phyloP scores from a whole-genome alignment of 2,113 vertebrate species.

The Abramis brama region DNA sequence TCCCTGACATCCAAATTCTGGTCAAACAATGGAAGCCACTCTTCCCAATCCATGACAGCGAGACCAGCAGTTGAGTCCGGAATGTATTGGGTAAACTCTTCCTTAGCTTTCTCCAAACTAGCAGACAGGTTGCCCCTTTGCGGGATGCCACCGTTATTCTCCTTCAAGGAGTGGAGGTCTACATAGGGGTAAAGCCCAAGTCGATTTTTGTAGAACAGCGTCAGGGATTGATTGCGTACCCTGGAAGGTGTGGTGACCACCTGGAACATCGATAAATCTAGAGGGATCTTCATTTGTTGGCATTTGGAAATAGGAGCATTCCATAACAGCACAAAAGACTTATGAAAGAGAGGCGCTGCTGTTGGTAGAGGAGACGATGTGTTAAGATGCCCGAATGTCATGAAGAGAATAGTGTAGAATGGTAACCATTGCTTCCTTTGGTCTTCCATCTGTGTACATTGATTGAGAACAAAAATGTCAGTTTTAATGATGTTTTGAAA shows the following conservation, averaged over 20 bases:
- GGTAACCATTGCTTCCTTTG: not conserved
- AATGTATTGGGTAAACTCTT: constrained; percentile 78
- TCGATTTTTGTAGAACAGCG: constrained; percentile 84
- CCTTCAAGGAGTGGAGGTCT: constrained; percentile 57
- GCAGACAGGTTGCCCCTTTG: constrained; percentile 72
- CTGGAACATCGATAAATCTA: constrained; percentile 80
- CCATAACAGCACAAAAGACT: constrained; percentile 83
- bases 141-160: constrained; percentile 81
- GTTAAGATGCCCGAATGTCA: constrained; percentile 35
- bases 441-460: not conserved
- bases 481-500: not conserved
- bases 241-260: constrained; percentile 75
- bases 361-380: constrained; percentile 59
- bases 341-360: constrained; percentile 72
- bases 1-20: constrained; percentile 84
- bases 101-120: constrained; percentile 77
- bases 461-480: not conserved
- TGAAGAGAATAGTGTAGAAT: constrained; percentile 39
- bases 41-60: constrained; percentile 92
- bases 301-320: constrained; percentile 84
- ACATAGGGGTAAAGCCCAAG: constrained; percentile 87
- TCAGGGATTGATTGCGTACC: constrained; percentile 77
- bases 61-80: constrained; percentile 75
- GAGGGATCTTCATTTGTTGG: constrained; percentile 58
- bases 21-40: constrained; percentile 87